A percentile compares a stretch with the other conserved stretches of the same genome.
These are phyloP conservation scores for Vulpes vulpes DNA, from an alignment of 2,113 vertebrate genomes.

Conservation along the genomic window DNA sequence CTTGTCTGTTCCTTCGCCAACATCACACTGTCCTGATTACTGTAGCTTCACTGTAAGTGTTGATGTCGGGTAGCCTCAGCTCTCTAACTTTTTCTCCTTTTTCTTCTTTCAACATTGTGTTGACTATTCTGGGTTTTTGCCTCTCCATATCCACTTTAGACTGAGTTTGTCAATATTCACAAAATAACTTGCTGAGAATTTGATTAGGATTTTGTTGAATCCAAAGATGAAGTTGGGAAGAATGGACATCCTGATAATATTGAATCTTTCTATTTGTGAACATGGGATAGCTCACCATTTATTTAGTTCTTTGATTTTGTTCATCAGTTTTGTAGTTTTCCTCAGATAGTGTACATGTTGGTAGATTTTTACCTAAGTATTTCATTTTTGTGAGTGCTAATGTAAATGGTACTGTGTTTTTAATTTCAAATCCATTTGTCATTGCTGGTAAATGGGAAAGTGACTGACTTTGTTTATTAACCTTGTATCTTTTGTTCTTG, in stretches of 20 bases:
- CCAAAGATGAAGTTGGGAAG: neutral
- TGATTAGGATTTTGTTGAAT: neutral
- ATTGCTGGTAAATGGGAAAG: neutral
- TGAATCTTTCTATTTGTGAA: neutral
- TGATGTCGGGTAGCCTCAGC: neutral
- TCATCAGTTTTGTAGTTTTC: neutral
- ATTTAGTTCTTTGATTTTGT: neutral
- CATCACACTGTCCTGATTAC: neutral
- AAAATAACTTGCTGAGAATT: neutral
- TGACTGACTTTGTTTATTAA: neutral
- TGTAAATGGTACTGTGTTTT: neutral
- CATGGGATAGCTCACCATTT: neutral
- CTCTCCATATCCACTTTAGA: neutral
- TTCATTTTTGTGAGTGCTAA: neutral
- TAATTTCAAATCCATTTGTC: neutral
- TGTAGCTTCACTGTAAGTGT: neutral
- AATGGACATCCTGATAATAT: neutral
- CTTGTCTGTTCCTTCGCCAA: neutral
- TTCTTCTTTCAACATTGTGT: neutral
- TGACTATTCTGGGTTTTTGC: neutral
- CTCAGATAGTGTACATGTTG: neutral
- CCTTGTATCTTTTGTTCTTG: neutral
- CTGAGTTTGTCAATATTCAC: neutral
- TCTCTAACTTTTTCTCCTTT: neutral
- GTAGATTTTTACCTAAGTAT: neutral